A percentile compares a stretch with the other conserved stretches of the same genome.
These are phyloP conservation scores for Herpailurus yagouaroundi DNA, from an alignment of 2,113 vertebrate species.

Conservation along the genomic window DNA sequence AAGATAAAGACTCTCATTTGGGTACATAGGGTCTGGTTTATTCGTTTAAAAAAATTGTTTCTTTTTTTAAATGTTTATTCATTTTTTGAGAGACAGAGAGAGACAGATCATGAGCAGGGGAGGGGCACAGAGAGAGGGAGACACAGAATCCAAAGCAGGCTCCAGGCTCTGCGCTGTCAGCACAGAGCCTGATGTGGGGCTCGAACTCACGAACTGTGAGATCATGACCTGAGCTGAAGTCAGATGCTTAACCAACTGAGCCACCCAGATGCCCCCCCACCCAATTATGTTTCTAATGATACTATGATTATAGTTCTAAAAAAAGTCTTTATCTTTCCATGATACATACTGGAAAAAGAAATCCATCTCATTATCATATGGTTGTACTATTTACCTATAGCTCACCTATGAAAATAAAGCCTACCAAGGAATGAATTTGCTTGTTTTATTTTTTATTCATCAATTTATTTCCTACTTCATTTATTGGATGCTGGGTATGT, in stretches of 20 bases:
- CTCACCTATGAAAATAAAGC: neutral
- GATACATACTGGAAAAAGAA: neutral
- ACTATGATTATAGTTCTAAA: neutral
- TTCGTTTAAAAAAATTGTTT: neutral
- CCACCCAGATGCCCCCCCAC: too few species aligned
- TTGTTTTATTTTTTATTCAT: conserved; percentile 7
- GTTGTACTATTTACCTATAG: neutral
- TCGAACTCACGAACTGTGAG: too few species aligned
- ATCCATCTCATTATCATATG: neutral
- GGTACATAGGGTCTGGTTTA: neutral
- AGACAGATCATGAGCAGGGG: too few species aligned
- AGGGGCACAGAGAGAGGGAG: too few species aligned
- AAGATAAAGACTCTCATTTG: neutral
- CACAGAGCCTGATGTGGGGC: too few species aligned
- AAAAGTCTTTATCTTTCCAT: neutral
- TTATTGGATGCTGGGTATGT: neutral
- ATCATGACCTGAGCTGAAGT: too few species aligned
- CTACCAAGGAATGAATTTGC: neutral
- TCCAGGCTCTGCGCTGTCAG: too few species aligned
- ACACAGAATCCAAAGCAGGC: too few species aligned
- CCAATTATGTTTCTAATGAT: neutral
- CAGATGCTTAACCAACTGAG: too few species aligned
- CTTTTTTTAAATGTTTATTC: too few species aligned
- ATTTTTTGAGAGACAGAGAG: too few species aligned
- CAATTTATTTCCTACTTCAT: neutral